Percentiles rank a stretch among this genome's conserved stretches.
Evolutionary conservation across 2,797 vertebrate species (phyloP).

Genomic region (Acrossocheilus wenchowensis): DNA sequence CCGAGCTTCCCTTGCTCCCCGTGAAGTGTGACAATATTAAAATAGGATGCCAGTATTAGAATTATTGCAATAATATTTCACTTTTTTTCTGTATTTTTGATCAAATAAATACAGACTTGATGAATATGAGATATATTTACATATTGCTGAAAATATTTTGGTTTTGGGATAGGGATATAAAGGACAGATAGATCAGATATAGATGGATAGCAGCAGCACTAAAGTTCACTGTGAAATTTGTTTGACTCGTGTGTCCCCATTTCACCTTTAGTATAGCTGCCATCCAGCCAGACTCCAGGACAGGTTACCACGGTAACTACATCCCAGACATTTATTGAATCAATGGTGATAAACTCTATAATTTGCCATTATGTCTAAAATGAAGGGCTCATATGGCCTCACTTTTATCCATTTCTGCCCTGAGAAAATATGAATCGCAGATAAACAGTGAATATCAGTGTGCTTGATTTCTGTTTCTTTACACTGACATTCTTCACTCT

Average conservation of each 20-base stretch:
- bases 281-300: neutral
- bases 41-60: too few relatives aligned
- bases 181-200: too few relatives aligned
- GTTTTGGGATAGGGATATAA: too few relatives aligned
- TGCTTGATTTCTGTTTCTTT: neutral
- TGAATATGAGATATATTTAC: too few relatives aligned
- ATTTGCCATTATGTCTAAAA: neutral
- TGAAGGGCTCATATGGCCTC: neutral
- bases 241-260: neutral
- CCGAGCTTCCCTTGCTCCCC: too few relatives aligned
- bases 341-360: neutral
- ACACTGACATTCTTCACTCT: neutral
- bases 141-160: too few relatives aligned
- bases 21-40: too few relatives aligned
- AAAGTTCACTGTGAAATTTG: neutral
- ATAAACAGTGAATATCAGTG: neutral
- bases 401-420: neutral
- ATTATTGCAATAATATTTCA: too few relatives aligned
- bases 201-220: neutral
- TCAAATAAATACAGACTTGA: too few relatives aligned
- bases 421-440: too few relatives aligned
- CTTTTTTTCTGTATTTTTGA: too few relatives aligned
- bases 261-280: neutral
- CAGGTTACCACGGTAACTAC: conserved; percentile 15
- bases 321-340: neutral